Evolutionary conservation across 2,888 invertebrate genomes (phyloP).

Genomic region (Aelia acuminata): DNA sequence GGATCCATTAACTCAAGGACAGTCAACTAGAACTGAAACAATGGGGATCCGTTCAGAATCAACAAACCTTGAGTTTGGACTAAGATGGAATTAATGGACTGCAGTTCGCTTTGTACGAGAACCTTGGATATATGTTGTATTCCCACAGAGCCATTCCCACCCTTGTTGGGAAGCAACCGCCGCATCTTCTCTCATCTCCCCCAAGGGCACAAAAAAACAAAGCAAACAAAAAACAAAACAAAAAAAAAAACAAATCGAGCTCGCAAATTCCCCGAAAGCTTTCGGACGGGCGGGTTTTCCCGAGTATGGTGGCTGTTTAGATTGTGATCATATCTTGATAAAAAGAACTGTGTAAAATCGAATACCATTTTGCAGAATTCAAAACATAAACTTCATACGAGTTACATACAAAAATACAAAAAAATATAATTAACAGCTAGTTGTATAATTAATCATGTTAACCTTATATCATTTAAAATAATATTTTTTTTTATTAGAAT

Average conservation of each 20-base stretch:
- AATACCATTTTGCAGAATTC: background rate
- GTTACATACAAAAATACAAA: no score
- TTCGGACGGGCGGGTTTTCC: background rate
- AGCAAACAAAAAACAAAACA: no score
- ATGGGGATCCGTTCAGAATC: no score
- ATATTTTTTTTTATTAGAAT: no score
- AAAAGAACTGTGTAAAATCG: background rate
- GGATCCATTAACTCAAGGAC: background rate
- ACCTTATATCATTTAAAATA: no score
- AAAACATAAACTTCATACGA: no score
- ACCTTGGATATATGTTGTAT: background rate
- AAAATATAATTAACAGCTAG: no score
- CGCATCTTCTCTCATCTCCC: background rate
- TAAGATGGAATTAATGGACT: background rate
- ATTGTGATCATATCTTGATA: background rate
- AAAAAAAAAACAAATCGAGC: background rate
- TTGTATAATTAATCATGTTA: no score
- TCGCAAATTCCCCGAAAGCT: background rate
- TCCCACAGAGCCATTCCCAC: background rate
- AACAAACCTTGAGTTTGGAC: constrained; percentile 5
- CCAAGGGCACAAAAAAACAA: background rate
- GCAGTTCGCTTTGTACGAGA: background rate
- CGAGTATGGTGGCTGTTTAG: background rate
- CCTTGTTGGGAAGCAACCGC: background rate
- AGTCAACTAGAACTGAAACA: background rate